These are phyloP conservation scores for Campoplex nolae DNA, from an alignment of 2,888 invertebrate genomes.

Conservation along the genomic window DNA sequence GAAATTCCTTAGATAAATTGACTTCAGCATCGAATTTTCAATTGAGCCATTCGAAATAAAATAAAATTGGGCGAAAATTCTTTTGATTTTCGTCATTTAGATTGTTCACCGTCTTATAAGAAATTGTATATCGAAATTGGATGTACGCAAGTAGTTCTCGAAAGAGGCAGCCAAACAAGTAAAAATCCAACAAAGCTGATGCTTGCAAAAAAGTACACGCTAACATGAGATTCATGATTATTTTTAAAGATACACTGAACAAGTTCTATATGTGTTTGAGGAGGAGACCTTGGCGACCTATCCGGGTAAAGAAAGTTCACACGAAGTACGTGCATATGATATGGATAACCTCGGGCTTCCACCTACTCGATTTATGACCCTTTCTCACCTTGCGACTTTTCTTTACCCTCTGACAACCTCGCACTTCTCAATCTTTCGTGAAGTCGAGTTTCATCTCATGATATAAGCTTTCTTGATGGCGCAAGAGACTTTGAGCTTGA, in stretches of 20 bases:
- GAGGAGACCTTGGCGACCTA: neutral
- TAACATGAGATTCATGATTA: neutral
- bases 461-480: neutral
- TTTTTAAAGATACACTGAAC: constrained; percentile 4
- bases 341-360: constrained; percentile 33
- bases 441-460: constrained; percentile 19
- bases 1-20: neutral
- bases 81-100: neutral
- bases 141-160: neutral
- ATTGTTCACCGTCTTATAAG: neutral
- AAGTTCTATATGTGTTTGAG: neutral
- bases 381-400: constrained; percentile 40
- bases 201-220: neutral
- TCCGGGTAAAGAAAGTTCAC: constrained; percentile 25
- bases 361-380: constrained; percentile 54
- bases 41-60: neutral
- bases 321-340: constrained; percentile 17
- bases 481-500: neutral
- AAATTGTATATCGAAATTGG: neutral
- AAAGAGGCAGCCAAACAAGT: neutral
- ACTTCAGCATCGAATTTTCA: neutral
- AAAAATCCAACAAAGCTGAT: neutral
- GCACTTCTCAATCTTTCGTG: constrained; percentile 45
- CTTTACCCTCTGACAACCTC: constrained; percentile 33
- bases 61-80: neutral